A percentile compares a stretch with the other conserved stretches of the same genome.
These are phyloP conservation scores for Tursiops truncatus DNA, from an alignment of 2,113 vertebrate species.

Conservation along the genomic window DNA sequence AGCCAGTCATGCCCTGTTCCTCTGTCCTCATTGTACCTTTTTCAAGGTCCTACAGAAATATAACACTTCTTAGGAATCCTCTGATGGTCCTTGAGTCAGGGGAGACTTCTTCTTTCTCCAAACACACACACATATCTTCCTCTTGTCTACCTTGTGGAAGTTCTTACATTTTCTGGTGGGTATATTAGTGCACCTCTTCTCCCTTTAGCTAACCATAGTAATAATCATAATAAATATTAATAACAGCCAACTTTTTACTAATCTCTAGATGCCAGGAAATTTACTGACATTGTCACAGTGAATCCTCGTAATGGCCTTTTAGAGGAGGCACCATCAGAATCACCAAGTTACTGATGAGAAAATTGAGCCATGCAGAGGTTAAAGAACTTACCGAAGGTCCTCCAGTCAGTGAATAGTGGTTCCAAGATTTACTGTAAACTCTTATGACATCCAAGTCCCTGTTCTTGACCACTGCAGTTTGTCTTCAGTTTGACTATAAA, in stretches of 20 bases:
- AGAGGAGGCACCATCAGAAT: not conserved
- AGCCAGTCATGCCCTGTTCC: not conserved
- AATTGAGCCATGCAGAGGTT: not conserved
- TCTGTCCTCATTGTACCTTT: not conserved
- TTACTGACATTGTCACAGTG: not conserved
- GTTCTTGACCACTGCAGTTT: not conserved
- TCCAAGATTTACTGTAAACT: not conserved
- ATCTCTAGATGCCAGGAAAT: not conserved
- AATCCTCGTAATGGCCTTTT: not conserved
- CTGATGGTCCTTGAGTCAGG: not conserved
- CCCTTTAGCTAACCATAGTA: not conserved
- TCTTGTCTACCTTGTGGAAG: not conserved
- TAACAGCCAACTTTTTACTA: not conserved
- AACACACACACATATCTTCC: not conserved
- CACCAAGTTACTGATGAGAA: not conserved
- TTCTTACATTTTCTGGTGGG: not conserved
- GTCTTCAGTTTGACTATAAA: not conserved
- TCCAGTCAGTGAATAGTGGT: not conserved
- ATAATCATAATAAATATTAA: not conserved
- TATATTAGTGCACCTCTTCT: not conserved
- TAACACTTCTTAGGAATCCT: not conserved
- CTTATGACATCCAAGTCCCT: not conserved
- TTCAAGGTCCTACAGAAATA: not conserved
- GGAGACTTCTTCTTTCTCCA: not conserved
- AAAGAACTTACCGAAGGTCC: not conserved